Conservation (phyloP, 2,888 invertebrate species). For the Tuta absoluta region DNA sequence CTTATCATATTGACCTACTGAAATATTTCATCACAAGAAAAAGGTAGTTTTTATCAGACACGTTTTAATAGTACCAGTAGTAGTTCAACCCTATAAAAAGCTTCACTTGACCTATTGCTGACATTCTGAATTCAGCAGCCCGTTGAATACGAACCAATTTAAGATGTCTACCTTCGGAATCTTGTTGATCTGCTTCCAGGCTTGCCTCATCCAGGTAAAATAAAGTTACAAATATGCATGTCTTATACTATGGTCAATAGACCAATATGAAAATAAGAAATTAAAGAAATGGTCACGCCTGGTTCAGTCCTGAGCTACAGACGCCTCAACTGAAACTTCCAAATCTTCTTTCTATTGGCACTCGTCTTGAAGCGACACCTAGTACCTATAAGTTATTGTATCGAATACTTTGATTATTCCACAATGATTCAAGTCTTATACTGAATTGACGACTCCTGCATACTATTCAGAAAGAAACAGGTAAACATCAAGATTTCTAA, state of each 20-base stretch:
- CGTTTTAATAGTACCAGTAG: background rate
- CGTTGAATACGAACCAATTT: constrained; percentile 24
- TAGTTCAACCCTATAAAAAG: background rate
- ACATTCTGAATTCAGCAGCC: constrained; percentile 19
- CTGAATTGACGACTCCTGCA: too few species aligned
- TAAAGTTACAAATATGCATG: background rate
- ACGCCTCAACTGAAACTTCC: too few species aligned
- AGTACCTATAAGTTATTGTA: too few species aligned
- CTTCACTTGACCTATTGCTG: background rate
- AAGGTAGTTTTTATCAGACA: background rate
- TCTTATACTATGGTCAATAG: background rate
- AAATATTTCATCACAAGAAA: background rate
- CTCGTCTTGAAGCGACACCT: too few species aligned
- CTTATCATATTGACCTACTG: background rate
- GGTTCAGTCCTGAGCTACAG: too few species aligned
- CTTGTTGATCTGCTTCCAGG: constrained; percentile 48
- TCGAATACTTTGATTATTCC: too few species aligned
- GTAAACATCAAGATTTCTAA: too few species aligned
- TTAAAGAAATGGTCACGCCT: too few species aligned
- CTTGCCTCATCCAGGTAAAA: constrained; percentile 50
- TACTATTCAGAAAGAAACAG: too few species aligned
- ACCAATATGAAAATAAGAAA: too few species aligned
- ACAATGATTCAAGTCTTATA: too few species aligned
- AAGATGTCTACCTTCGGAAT: constrained; percentile 46
- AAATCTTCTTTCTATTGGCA: too few species aligned